Conservation (phyloP, 2,888 invertebrate species). For the Cerceris rybyensis region DNA sequence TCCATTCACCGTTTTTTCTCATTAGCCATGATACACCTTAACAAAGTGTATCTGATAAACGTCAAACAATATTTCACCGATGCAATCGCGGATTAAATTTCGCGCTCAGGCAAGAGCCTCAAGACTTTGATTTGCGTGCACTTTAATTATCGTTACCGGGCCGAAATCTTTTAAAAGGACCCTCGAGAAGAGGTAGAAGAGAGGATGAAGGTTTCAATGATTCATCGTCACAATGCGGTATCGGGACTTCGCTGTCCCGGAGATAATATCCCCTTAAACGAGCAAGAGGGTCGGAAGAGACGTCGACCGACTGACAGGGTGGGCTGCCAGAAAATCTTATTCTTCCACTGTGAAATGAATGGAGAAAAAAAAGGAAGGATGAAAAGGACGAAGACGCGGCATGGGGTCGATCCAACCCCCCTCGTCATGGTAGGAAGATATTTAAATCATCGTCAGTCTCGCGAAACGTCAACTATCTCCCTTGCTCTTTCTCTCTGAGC, state of each 20-base stretch:
- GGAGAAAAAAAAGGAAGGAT: slow-evolving; percentile 42
- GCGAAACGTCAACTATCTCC: slow-evolving; percentile 47
- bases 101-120: neutral
- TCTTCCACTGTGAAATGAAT: slow-evolving; percentile 46
- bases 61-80: slow-evolving; percentile 1
- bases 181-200: slow-evolving; percentile 17
- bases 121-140: slow-evolving; percentile 26
- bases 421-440: slow-evolving; percentile 42
- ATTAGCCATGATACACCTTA: too few species aligned
- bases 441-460: slow-evolving; percentile 66
- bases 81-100: slow-evolving; percentile 39
- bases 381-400: slow-evolving; percentile 26
- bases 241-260: slow-evolving; percentile 50
- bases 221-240: slow-evolving; percentile 65
- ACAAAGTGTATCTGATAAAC: neutral
- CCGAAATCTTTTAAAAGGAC: slow-evolving; percentile 53
- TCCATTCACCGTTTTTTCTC: too few species aligned
- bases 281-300: slow-evolving; percentile 38
- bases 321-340: slow-evolving; percentile 60
- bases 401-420: slow-evolving; percentile 1
- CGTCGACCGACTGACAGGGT: slow-evolving; percentile 56
- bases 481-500: slow-evolving; percentile 27
- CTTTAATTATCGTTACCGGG: slow-evolving; percentile 62
- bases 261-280: slow-evolving; percentile 66
- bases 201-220: slow-evolving; percentile 62